Percentiles rank a stretch among this genome's conserved stretches.
Conservation (phyloP, 1,140 invertebrate species). For the Drosophila neocordata region DNA sequence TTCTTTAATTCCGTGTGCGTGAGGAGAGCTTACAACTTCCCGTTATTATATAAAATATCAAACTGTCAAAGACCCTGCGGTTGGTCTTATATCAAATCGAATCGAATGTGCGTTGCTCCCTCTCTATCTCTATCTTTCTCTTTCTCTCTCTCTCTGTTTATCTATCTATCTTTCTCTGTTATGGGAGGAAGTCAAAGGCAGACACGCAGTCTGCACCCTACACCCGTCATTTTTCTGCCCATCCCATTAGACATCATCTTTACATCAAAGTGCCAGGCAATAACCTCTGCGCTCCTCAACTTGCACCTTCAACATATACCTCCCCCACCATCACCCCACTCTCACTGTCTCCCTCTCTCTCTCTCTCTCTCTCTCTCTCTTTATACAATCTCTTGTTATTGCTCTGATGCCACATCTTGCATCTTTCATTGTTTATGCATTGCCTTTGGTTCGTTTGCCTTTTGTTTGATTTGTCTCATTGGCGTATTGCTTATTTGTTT, state of each 20-base stretch:
- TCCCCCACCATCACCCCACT: neutral
- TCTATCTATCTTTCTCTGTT: no score
- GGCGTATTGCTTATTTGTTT: neutral
- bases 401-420: neutral
- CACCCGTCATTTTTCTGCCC: neutral
- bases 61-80: conserved; percentile 48
- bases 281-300: conserved; percentile 23
- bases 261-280: conserved; percentile 20
- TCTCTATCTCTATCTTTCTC: no score
- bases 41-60: conserved; percentile 47
- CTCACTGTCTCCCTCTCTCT: neutral
- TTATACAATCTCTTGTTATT: conserved; percentile 5
- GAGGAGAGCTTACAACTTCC: conserved; percentile 6
- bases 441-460: conserved; percentile 1
- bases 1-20: conserved; percentile 15
- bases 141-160: neutral
- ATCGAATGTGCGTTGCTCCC: neutral
- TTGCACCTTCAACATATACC: neutral
- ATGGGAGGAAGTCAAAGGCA: conserved; percentile 12
- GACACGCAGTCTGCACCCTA: conserved; percentile 35
- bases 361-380: neutral
- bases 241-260: neutral
- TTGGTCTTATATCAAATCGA: conserved; percentile 21
- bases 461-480: conserved; percentile 10
- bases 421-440: conserved; percentile 6